phyloP scores from a whole-genome alignment of 1,140 invertebrate species.

The Bombus breviceps region DNA sequence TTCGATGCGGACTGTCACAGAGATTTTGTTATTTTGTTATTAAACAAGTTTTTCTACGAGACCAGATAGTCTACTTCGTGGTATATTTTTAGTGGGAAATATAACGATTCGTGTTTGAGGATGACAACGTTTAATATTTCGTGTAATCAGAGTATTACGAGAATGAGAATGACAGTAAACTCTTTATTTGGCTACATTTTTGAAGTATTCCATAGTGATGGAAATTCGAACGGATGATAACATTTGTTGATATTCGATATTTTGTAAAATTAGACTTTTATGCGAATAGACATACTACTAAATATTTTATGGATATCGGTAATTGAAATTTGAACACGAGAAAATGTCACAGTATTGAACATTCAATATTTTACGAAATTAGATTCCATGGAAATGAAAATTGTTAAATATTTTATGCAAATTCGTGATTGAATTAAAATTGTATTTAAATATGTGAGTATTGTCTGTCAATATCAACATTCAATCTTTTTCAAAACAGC shows the following conservation, averaged over 20 bases:
- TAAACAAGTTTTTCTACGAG: not conserved
- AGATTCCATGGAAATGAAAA: not conserved
- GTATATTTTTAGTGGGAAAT: no score
- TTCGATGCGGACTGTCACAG: not conserved
- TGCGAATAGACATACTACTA: no score
- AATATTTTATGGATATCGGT: not conserved
- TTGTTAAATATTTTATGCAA: not conserved
- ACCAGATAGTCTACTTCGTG: not conserved
- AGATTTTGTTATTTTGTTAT: slow-evolving; percentile 35
- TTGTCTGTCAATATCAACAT: not conserved
- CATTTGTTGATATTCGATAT: not conserved
- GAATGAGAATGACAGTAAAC: no score
- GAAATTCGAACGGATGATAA: no score
- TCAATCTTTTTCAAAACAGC: not conserved
- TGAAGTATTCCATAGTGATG: no score
- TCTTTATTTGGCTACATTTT: no score
- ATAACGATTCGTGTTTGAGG: no score
- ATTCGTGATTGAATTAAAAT: not conserved
- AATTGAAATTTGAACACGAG: not conserved
- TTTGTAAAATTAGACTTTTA: not conserved
- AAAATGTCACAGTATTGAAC: not conserved
- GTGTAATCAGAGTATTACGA: no score
- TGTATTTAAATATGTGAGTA: not conserved
- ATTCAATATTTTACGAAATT: not conserved
- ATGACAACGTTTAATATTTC: no score